Evolutionary conservation across 2,113 vertebrate genomes (phyloP), one percentile per base, ranked within the genome.

Genomic region (Oxyura jamaicensis): DNA sequence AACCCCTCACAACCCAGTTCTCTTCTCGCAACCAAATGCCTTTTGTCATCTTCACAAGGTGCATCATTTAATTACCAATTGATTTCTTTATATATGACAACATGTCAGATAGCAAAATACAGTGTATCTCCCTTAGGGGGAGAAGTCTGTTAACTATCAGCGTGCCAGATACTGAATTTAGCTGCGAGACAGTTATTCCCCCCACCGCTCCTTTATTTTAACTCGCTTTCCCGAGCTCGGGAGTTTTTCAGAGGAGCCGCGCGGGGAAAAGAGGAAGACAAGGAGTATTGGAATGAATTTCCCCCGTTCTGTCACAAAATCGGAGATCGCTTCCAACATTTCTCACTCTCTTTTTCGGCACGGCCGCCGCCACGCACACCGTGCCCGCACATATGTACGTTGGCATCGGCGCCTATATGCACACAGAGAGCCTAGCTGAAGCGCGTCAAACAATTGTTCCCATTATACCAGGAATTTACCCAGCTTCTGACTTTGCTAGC

Each of bases 21-120:
- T 99, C 98, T 98, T 98, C 98, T 98, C 91, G 98, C 98, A 98
- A 99, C 99, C 99, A 99, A 99, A 99, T 98, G 98, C 98, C 99
- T 99, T 99, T 99, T 99, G 99, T 99, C 99, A 99, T 99, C 98
- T 98, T 99, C 98, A 98, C 99, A 99, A 99, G 99, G 99, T 99
- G 99, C 99, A 99, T 99, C 99, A 98, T 99, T 99, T 99, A 99
- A 99, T 99, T 99, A 99, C 99, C 99, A 99, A 99, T 99, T 99
- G 99, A 99, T 99, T 99, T 99, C 98, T 98, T 98, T 98, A 98
- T 98, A 99, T 99, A 99, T 99, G 99, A 99, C 99, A 99, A 99
- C 98, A 99, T 99, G 99, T 99, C 99, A 99, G 98, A 98, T 97
- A 98, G 99, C 98, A 99, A 99, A 99, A 99, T 98, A 98, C 98